Evolutionary conservation across 2,888 invertebrate genomes (phyloP).

Genomic region (Rhimphoctona megacephalus): DNA sequence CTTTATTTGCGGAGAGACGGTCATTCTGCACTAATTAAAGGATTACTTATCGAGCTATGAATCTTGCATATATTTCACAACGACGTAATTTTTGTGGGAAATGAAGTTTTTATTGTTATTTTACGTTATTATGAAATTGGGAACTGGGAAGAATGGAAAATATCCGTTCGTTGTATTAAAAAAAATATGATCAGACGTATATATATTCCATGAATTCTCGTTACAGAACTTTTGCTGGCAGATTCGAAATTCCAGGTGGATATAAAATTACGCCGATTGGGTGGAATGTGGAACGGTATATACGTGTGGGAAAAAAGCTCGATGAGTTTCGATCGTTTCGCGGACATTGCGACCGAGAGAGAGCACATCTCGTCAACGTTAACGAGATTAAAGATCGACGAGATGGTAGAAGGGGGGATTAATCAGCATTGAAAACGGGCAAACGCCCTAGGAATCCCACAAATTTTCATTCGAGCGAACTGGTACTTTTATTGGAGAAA

Average conservation of each 20-base stretch:
- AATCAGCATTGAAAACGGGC: conserved; percentile 18
- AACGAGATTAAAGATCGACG: conserved; percentile 31
- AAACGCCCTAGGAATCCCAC: not conserved
- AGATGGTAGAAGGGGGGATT: not conserved
- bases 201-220: not conserved
- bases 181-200: not conserved
- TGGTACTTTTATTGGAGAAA: not conserved
- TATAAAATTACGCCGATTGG: too few relatives aligned
- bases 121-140: not conserved
- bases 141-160: not conserved
- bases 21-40: too few relatives aligned
- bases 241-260: not conserved
- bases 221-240: not conserved
- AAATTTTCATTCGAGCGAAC: conserved; percentile 5
- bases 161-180: too few relatives aligned
- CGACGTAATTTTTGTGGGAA: too few relatives aligned
- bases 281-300: not conserved
- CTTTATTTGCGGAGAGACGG: too few relatives aligned
- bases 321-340: conserved; percentile 4
- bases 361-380: conserved; percentile 36
- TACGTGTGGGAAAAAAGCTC: not conserved
- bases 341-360: not conserved
- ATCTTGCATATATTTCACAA: too few relatives aligned
- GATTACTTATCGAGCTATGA: too few relatives aligned
- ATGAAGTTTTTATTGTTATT: too few relatives aligned